Base-by-base conservation (phyloP, 2,888 invertebrate genomes). In the Maniola hyperantus region DNA sequence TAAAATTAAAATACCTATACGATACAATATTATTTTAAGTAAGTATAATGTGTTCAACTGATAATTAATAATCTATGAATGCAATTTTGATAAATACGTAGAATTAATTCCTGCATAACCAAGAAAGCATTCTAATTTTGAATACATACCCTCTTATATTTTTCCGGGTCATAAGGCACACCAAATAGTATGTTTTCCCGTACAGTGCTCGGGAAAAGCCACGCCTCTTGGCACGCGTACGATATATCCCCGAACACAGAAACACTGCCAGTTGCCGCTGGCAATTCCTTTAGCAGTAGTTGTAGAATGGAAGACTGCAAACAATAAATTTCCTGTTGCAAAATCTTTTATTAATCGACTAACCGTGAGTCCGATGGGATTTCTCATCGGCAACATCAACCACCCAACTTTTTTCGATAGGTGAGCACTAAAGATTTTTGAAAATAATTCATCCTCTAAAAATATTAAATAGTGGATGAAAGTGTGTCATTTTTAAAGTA, bases 131-230 rank as follows among this genome's bases (percentile, higher is more conserved):
- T 36, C 11, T 36, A 58, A 60, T 57, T 55, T 67, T 57, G 72
- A 75, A 77, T 75, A 79, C 83, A 66, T 83, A 91, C 91, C 80
- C 72, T 80, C 74, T 84, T 89, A 74, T 95, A 95, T 77, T 94
- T 92, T 64, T 91, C 91, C 60, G 93, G 89, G 69, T 95, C 93
- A 78, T 91, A 96, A 0, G 93, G 88, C 72, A 94, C 86, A 0
- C 97, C 97, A 83, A 98, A 98, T n/a, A 96, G 83, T 76, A 98
- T 97, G 85, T 98, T 98, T 79, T 97, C 97, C 60, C 96, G 91
- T 0, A 98, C 93, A 0, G 96, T 95, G 15, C 94, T 94, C 0
- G 95, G 95, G 80, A 96, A 96, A 0, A 96, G 94, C 98, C 98
- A 98, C 7, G 98, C 94, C 81, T 97, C 97, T 85, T 97, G 97